A percentile compares a stretch with the other conserved stretches of the same genome.
These are phyloP conservation scores for Eurypyga helias DNA, from an alignment of 2,113 vertebrate species.

Conservation along the genomic window DNA sequence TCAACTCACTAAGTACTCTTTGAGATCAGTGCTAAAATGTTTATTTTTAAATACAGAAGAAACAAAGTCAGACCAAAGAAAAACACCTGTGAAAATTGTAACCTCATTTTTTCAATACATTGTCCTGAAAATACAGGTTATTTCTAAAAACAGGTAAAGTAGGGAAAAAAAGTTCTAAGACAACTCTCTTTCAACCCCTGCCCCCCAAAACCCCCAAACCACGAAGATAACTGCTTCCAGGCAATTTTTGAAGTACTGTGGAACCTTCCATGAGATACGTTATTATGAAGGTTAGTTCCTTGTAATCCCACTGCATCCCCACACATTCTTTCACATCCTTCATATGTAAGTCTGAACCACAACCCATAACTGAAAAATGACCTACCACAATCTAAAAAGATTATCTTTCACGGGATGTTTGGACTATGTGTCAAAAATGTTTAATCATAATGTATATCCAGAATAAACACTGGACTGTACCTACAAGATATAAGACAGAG, in stretches of 20 bases:
- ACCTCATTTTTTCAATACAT: background rate
- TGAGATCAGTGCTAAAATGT: background rate
- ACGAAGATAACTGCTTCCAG: background rate
- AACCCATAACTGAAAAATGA: background rate
- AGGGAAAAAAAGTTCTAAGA: background rate
- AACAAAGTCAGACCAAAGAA: background rate
- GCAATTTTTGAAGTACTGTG: background rate
- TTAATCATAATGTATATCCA: background rate
- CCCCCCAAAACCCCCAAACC: background rate
- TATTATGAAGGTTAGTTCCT: background rate
- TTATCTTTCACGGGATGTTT: constrained; percentile 16
- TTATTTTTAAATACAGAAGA: background rate
- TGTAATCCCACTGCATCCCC: background rate
- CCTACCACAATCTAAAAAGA: background rate
- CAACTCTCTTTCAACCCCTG: background rate
- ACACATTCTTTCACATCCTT: background rate
- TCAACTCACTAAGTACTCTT: background rate
- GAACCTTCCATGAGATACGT: background rate
- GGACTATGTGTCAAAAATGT: background rate
- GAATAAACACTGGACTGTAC: constrained; percentile 12
- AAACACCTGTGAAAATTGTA: background rate
- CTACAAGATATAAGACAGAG: background rate
- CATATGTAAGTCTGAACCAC: background rate
- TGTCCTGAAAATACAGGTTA: background rate
- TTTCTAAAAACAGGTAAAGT: background rate